phyloP scores from a whole-genome alignment of 2,888 invertebrate species.

The Leucoma salicis region DNA sequence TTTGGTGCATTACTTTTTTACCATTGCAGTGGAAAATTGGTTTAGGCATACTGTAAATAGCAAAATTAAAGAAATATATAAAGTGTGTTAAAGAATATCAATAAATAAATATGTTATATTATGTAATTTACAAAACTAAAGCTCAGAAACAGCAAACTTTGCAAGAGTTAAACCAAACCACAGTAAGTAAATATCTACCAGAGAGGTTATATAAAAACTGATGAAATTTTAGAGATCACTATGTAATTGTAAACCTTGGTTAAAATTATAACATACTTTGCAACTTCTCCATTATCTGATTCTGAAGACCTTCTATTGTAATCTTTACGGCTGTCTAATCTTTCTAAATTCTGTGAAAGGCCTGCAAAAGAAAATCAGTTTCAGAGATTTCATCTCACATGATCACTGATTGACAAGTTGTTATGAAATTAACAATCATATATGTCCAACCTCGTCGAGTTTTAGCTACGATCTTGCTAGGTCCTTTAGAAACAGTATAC shows the following conservation, averaged over 20 bases:
- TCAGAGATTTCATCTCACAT: conserved; percentile 43
- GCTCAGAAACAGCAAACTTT: conserved; percentile 19
- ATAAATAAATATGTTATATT: not conserved
- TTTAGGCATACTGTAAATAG: conserved; percentile 87
- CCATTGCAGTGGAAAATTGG: conserved; percentile 90
- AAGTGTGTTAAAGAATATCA: conserved; percentile 5
- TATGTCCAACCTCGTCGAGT: conserved; percentile 86
- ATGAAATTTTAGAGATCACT: conserved; percentile 55
- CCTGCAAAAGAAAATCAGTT: conserved; percentile 77
- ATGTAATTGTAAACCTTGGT: conserved; percentile 34
- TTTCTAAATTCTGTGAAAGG: conserved; percentile 90
- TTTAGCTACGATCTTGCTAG: conserved; percentile 94
- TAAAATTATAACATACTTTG: conserved; percentile 77
- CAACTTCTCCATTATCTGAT: conserved; percentile 85
- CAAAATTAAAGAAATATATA: conserved; percentile 27
- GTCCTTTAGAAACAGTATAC: conserved; percentile 94
- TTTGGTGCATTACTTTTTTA: conserved; percentile 82
- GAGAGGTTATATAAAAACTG: conserved; percentile 79
- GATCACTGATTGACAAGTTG: conserved; percentile 30
- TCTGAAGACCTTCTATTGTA: conserved; percentile 86
- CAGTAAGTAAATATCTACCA: conserved; percentile 9
- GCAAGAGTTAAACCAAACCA: not conserved
- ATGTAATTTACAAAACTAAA: conserved; percentile 13
- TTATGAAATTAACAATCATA: conserved; percentile 11
- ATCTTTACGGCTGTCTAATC: conserved; percentile 88